These are phyloP conservation scores for Lasioglossum villosulum DNA, from an alignment of 2,888 invertebrate species.

Conservation along the genomic window DNA sequence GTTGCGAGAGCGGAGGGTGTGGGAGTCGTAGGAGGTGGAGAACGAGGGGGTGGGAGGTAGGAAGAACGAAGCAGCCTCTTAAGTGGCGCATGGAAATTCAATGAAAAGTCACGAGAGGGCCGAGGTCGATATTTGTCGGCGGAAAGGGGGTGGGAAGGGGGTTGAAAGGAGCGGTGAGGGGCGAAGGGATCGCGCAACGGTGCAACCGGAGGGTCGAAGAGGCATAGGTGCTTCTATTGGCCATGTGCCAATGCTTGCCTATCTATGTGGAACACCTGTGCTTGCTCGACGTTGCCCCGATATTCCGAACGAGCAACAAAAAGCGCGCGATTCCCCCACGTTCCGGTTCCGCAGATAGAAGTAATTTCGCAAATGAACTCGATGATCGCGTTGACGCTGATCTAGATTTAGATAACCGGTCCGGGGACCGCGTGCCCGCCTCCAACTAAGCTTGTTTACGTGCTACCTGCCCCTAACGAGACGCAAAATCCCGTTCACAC, in stretches of 20 bases:
- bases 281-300: slow-evolving; percentile 71
- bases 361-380: slow-evolving; percentile 51
- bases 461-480: slow-evolving; percentile 10
- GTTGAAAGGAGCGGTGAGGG: background rate
- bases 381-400: slow-evolving; percentile 23
- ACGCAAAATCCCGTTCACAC: background rate
- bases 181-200: slow-evolving; percentile 24
- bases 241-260: slow-evolving; percentile 81
- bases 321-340: slow-evolving; percentile 32
- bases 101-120: slow-evolving; percentile 76
- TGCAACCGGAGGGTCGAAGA: slow-evolving; percentile 48
- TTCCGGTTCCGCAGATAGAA: slow-evolving; percentile 19
- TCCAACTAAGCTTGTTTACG: background rate
- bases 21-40: background rate
- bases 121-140: slow-evolving; percentile 76
- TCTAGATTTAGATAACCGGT: slow-evolving; percentile 18
- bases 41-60: background rate
- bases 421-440: background rate
- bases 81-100: slow-evolving; percentile 77
- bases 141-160: slow-evolving; percentile 18
- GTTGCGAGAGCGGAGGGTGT: background rate
- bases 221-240: slow-evolving; percentile 81
- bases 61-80: slow-evolving; percentile 63
- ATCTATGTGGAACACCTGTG: slow-evolving; percentile 83
- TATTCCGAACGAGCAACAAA: slow-evolving; percentile 63